phyloP scores from a whole-genome alignment of 2,797 vertebrate species.

The Halcyon leucocephala region DNA sequence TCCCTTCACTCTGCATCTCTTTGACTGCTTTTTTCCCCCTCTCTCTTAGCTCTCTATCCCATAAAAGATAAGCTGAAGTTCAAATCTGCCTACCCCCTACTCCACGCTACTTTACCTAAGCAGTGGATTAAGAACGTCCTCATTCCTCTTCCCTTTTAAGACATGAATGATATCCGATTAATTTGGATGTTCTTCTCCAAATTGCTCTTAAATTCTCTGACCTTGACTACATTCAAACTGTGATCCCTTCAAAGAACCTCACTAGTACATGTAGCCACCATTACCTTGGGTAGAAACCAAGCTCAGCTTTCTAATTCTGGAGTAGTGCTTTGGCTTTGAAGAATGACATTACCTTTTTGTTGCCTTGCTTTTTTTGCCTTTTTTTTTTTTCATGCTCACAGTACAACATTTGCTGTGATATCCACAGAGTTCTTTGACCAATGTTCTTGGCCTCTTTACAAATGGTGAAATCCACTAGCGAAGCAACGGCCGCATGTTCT shows the following conservation, averaged over 20 bases:
- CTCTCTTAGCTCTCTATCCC: not conserved
- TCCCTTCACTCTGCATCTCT: not conserved
- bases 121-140: not conserved
- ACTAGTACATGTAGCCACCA: not conserved
- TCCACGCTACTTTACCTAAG: not conserved
- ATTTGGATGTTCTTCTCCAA: not conserved
- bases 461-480: not conserved
- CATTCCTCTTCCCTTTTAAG: not conserved
- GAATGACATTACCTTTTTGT: not conserved
- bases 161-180: not conserved
- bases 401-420: not conserved
- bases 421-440: not conserved
- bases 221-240: not conserved
- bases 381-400: not conserved
- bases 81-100: not conserved
- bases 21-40: not conserved
- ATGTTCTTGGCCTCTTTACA: not conserved
- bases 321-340: not conserved
- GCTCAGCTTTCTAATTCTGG: not conserved
- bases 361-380: not conserved
- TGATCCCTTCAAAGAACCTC: not conserved
- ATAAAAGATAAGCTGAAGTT: not conserved
- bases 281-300: not conserved
- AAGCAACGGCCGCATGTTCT: not conserved
- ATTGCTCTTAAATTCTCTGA: not conserved